Evolutionary conservation across 2,797 vertebrate species (phyloP).

Genomic region (Chloroceryle amazona): DNA sequence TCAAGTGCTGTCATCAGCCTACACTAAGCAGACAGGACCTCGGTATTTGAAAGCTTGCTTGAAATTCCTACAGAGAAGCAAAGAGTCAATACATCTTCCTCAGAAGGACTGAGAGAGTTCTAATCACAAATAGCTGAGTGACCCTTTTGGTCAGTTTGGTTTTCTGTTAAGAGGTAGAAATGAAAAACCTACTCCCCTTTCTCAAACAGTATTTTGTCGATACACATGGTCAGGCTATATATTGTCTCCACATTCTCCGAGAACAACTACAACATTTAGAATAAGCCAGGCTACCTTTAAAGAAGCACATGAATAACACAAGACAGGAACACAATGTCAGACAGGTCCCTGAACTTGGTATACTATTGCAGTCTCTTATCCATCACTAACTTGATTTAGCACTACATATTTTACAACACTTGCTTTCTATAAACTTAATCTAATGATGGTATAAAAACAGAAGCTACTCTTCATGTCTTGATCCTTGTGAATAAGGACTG

Average conservation of each 20-base stretch:
- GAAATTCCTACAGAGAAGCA: neutral
- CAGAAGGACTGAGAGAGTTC: neutral
- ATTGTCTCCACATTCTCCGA: neutral
- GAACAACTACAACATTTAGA: neutral
- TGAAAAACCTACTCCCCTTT: neutral
- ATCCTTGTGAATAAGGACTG: neutral
- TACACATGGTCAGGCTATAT: neutral
- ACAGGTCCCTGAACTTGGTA: neutral
- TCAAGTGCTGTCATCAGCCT: neutral
- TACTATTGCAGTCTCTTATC: neutral
- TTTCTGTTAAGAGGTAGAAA: neutral
- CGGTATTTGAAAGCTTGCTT: neutral
- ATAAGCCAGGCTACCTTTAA: neutral
- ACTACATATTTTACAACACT: neutral
- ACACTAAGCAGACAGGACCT: neutral
- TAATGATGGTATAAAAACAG: neutral
- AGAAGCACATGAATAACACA: neutral
- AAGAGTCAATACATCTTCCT: neutral
- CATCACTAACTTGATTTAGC: neutral
- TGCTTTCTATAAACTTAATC: neutral
- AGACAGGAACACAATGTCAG: neutral
- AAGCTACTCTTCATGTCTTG: neutral
- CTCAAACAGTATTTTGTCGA: neutral
- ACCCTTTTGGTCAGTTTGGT: neutral
- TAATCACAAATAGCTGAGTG: neutral